Conservation (phyloP, 1,140 invertebrate species). For the Polyergus mexicanus region DNA sequence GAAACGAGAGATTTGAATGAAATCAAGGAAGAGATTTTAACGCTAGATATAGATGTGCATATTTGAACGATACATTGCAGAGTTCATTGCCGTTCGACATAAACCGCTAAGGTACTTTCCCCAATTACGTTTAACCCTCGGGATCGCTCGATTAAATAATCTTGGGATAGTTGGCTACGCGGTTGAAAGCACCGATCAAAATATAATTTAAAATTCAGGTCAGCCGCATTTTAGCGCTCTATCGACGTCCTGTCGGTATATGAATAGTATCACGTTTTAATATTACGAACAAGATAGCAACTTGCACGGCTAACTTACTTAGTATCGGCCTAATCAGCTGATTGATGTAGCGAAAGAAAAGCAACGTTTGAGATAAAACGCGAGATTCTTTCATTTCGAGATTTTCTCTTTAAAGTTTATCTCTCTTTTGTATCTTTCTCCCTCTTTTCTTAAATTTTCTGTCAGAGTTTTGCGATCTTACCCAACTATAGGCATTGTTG, state of each 20-base stretch:
- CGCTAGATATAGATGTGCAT: neutral
- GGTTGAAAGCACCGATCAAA: slow-evolving; percentile 32
- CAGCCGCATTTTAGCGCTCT: neutral
- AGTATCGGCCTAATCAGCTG: neutral
- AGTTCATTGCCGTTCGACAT: neutral
- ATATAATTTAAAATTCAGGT: slow-evolving; percentile 41
- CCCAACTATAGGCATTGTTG: neutral
- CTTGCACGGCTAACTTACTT: neutral
- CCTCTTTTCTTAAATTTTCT: neutral
- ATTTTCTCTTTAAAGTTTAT: neutral
- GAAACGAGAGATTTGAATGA: neutral
- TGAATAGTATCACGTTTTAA: neutral
- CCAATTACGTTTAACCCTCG: slow-evolving; percentile 37
- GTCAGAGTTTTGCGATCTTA: neutral
- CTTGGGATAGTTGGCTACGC: neutral
- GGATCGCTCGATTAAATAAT: slow-evolving; percentile 14
- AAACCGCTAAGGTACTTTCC: slow-evolving; percentile 16
- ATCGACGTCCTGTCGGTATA: neutral
- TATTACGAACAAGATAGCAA: slow-evolving; percentile 1
- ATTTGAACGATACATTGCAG: neutral
- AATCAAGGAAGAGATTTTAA: neutral
- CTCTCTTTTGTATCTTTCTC: neutral
- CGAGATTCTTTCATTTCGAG: neutral
- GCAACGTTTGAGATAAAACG: neutral
- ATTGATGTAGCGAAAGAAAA: neutral